A percentile compares a stretch with the other conserved stretches of the same genome.
phyloP scores from a whole-genome alignment of 2,797 vertebrate genomes.

The Botia kubotai region DNA sequence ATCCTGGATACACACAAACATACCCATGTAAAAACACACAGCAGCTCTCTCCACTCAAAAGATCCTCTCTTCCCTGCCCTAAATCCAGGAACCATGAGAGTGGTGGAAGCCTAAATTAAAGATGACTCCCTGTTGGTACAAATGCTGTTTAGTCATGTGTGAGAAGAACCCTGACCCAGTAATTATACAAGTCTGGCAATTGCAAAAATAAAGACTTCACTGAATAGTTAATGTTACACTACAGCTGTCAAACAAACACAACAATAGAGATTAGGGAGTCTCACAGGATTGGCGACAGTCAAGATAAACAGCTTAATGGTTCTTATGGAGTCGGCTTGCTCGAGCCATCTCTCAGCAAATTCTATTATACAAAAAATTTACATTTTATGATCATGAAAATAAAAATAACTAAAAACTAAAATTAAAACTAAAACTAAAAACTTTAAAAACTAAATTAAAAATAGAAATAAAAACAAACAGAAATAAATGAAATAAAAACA shows the following conservation, averaged over 20 bases:
- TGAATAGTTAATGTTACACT: constrained; percentile 80
- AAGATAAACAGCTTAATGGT: constrained; percentile 45
- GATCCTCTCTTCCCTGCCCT: constrained; percentile 44
- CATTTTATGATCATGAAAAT: too few species aligned
- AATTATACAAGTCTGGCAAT: constrained; percentile 76
- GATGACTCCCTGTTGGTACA: constrained; percentile 71
- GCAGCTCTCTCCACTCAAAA: neutral
- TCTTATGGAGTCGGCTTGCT: constrained; percentile 27
- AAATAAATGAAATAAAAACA: too few species aligned
- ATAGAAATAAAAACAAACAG: too few species aligned
- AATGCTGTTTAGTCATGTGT: constrained; percentile 70
- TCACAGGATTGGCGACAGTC: constrained; percentile 27
- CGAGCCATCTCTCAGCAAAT: neutral
- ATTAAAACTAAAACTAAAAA: too few species aligned
- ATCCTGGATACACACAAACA: constrained; percentile 32
- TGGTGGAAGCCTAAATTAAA: constrained; percentile 74
- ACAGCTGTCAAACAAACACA: constrained; percentile 74
- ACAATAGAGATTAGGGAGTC: constrained; percentile 49
- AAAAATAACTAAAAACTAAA: too few species aligned
- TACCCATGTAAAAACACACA: constrained; percentile 10
- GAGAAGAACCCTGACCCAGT: constrained; percentile 72
- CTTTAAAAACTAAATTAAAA: too few species aligned
- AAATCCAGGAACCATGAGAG: constrained; percentile 70
- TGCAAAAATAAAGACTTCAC: constrained; percentile 73
- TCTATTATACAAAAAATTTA: too few species aligned